phyloP scores from a whole-genome alignment of 2,113 vertebrate species.

The Sander vitreus region DNA sequence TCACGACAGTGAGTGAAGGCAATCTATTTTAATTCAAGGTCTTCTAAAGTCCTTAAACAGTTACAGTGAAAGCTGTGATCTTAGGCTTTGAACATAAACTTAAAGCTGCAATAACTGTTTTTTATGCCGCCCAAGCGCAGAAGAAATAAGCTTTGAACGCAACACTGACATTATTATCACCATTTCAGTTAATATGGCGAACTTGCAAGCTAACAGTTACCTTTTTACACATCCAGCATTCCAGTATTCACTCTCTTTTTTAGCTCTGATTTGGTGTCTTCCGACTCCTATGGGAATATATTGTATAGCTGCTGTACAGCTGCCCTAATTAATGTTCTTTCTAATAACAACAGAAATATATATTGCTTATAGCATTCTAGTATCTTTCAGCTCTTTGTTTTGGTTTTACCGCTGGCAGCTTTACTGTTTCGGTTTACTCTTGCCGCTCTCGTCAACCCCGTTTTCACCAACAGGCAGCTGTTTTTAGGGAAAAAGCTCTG shows the following conservation, averaged over 20 bases:
- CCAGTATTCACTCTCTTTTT: too few species aligned
- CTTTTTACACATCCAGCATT: too few species aligned
- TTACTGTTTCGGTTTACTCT: background rate
- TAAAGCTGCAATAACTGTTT: too few species aligned
- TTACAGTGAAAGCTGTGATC: background rate
- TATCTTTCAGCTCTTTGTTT: background rate
- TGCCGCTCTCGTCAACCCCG: background rate
- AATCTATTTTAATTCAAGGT: background rate
- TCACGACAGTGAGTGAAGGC: slow-evolving; percentile 93
- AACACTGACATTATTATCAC: too few species aligned
- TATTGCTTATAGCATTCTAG: background rate
- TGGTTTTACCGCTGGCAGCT: background rate
- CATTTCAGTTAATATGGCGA: too few species aligned
- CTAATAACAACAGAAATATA: too few species aligned
- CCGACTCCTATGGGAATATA: background rate
- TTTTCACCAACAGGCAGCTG: background rate
- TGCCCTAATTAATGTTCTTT: background rate
- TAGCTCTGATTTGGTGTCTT: background rate
- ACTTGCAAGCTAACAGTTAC: too few species aligned
- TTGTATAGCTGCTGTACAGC: background rate
- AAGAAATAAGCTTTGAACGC: too few species aligned
- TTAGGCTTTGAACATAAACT: background rate
- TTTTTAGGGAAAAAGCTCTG: background rate
- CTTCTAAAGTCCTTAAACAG: background rate
- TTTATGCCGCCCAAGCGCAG: too few species aligned